A percentile compares a stretch with the other conserved stretches of the same genome.
phyloP scores from a whole-genome alignment of 2,888 invertebrate genomes.

The Alloscopus bannaensis region DNA sequence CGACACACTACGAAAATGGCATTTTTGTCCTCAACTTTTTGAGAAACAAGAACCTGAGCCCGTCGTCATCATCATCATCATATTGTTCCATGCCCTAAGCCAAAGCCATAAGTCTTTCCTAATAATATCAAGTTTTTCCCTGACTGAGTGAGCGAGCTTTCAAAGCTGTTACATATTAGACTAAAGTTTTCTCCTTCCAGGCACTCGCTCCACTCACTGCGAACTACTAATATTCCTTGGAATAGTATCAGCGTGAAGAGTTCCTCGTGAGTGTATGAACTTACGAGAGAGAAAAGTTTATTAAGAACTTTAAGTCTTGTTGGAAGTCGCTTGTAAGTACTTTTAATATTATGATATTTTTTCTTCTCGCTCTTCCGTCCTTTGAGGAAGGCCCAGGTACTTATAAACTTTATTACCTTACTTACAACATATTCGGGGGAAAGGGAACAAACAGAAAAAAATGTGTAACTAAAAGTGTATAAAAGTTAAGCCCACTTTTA shows the following conservation, averaged over 20 bases:
- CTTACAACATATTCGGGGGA: slow-evolving; percentile 8
- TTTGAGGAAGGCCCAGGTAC: slow-evolving; percentile 19
- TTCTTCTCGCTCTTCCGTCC: slow-evolving; percentile 1
- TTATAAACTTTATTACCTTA: slow-evolving; percentile 38
- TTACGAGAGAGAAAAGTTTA: slow-evolving; percentile 31
- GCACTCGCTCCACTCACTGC: background rate
- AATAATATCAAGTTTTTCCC: slow-evolving; percentile 47
- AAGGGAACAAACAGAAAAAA: slow-evolving; percentile 11
- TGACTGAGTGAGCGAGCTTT: no score
- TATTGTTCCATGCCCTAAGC: slow-evolving; percentile 13
- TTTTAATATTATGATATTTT: slow-evolving; percentile 42
- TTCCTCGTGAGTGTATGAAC: no score
- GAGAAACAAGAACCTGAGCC: slow-evolving; percentile 25
- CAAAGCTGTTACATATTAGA: no score
- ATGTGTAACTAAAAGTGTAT: slow-evolving; percentile 5
- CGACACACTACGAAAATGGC: background rate
- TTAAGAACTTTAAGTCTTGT: slow-evolving; percentile 42
- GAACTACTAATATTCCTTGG: background rate
- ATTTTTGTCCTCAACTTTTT: background rate
- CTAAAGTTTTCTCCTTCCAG: no score
- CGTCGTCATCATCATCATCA: slow-evolving; percentile 19
- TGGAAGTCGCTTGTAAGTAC: slow-evolving; percentile 3
- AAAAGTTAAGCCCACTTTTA: slow-evolving; percentile 56
- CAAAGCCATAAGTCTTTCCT: slow-evolving; percentile 44
- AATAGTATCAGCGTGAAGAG: no score